Conservation (phyloP, 2,797 vertebrate species). For the Tenualosa ilisha region DNA sequence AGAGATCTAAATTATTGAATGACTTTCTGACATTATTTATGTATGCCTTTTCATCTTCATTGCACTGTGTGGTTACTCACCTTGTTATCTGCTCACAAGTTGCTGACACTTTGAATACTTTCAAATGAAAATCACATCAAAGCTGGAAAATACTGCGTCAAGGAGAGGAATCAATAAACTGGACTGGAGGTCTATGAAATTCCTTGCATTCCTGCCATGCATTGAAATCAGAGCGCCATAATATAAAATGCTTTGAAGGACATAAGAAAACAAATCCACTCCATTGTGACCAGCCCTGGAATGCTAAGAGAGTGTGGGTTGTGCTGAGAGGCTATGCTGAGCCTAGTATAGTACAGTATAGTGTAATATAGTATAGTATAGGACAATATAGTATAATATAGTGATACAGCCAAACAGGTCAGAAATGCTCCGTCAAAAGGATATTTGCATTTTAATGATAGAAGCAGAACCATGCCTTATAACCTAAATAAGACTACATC, state of each 20-base stretch:
- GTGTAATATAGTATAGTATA: too few relatives aligned
- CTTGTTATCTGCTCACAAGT: not conserved
- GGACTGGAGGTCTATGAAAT: not conserved
- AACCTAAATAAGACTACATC: not conserved
- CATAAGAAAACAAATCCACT: not conserved
- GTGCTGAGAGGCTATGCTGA: not conserved
- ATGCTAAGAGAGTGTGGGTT: not conserved
- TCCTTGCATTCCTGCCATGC: not conserved
- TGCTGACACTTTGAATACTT: not conserved
- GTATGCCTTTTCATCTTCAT: not conserved
- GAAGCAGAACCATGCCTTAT: not conserved
- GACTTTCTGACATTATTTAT: slow-evolving; percentile 18
- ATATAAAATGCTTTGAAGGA: not conserved
- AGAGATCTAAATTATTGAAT: slow-evolving; percentile 28
- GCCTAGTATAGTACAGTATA: not conserved
- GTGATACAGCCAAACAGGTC: not conserved
- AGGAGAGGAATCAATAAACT: not conserved
- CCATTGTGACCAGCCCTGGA: not conserved
- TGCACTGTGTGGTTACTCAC: not conserved
- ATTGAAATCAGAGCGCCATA: not conserved
- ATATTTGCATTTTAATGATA: not conserved
- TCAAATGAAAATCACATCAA: not conserved
- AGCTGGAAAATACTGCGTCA: not conserved
- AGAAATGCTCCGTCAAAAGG: not conserved
- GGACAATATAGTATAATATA: not conserved